Conservation (phyloP, 2,113 vertebrate genomes). For the Heteronetta atricapilla region DNA sequence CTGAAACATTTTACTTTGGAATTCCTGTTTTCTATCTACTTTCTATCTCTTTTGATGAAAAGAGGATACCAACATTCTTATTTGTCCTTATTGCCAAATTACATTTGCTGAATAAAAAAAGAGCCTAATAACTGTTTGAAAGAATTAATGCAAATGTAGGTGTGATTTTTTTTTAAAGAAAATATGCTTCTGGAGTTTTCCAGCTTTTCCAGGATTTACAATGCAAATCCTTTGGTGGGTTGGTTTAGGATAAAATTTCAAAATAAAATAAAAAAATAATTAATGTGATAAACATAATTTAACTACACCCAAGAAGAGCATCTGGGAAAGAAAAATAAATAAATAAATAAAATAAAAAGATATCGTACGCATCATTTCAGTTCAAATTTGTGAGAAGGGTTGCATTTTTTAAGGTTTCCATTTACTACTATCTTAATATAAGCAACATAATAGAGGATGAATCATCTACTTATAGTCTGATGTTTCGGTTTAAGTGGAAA, state of each 20-base stretch:
- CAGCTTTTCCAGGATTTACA: background rate
- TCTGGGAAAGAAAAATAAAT: background rate
- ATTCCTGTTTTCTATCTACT: background rate
- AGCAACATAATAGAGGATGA: background rate
- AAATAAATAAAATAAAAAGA: background rate
- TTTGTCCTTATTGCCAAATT: background rate
- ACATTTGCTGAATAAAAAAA: background rate
- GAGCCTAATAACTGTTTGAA: background rate
- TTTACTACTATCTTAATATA: background rate
- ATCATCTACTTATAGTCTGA: background rate
- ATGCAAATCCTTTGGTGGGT: background rate
- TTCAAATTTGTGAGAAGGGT: background rate
- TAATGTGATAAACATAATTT: background rate
- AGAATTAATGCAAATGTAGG: background rate
- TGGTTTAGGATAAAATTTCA: background rate
- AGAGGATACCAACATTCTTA: background rate
- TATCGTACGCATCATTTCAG: background rate
- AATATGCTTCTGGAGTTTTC: background rate
- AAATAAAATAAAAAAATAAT: background rate
- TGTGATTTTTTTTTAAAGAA: background rate
- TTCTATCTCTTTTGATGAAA: too few species aligned
- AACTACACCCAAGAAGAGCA: background rate
- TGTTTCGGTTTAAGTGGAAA: constrained; percentile 19
- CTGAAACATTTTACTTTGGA: background rate
- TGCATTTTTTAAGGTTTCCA: background rate